Evolutionary conservation across 2,797 vertebrate species (phyloP), one percentile per base, ranked within the genome.

Genomic region (Borostomias antarcticus): DNA sequence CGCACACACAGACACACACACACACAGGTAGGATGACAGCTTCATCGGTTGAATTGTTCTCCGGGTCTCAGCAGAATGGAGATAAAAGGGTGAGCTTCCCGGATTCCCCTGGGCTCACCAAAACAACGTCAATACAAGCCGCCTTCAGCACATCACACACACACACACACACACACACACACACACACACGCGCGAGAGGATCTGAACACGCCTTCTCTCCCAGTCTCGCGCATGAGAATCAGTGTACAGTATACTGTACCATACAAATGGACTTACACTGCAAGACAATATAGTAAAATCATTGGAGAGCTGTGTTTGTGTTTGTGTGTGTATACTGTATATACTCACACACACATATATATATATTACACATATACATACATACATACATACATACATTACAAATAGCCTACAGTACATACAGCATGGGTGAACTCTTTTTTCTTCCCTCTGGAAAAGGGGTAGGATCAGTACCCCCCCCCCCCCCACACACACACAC

Each of bases 51-150:
- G 58, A 58, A 71, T 75, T 78, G 70, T 77, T 74, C 77, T 59
- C 72, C 53, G 66, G 68, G 68, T 70, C 73, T 76, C 71, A 58
- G 69, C 50, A 51, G 69, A 78, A 73, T 62, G 66, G 70, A 83
- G 77, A 85, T 83, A 81, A 83, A 85, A 85, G 81, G 68, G 62
- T 64, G 74, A 63, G 72, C 79, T 80, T 72, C 76, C 82, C n/a
- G 81, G 68, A 72, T 81, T 77, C 79, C 76, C 72, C 70, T 62
- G 73, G 64, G 57, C 71, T 74, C 75, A 75, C 80, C 80, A 63
- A 63, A 70, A 73, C 72, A 60, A 54, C 40, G 64, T 15, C 72
- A 25, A 63, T 48, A 35, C 50, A 23, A 35, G 62, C 56, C 69
- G n/a, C 72, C 58, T 7, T 2, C 47, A 23, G 19, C 19, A 8